Base-by-base conservation (phyloP, 30 jellyfish, hydroid and myxozoan genomes). In the Nemopilema nomurai region DNA sequence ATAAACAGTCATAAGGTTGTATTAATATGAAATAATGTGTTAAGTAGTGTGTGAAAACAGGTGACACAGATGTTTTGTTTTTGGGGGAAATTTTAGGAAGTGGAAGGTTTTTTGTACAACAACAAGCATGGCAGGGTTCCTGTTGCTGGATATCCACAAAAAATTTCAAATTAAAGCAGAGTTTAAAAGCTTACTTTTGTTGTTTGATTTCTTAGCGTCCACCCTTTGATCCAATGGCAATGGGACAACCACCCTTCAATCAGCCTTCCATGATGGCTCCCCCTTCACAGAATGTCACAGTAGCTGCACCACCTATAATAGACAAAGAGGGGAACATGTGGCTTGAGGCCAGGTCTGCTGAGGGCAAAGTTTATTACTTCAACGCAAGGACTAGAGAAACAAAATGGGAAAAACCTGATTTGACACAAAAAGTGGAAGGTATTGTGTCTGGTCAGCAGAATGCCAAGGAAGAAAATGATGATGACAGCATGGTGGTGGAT, bases 271-370 rank as follows among this genome's bases (percentile, higher is more conserved):
- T 13, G 57, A 66, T 67, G 27, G 84, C 93, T 51, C 96, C 96
- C 28, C 97, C 96, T 50, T 80, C 57, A 9, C 90, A 84, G 64
- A 92, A 92, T 79, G 89, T 86, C 51, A 87, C 95, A 18, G 85
- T 93, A 18, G 97, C 98, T 24, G 92, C 92, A 52, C 98, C 98
- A 1, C 98, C 98, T 0, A 81, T 93, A 21, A 71, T 93, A 64
- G 99, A 95, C 77, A 78, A 81, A 57, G 92, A 90, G 31, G 99
- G 99, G 25, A 96, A 90, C 52, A 74, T 86, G 85, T 95, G 99
- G 99, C 79, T 89, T 18, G 99, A 95, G 30, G 99, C 99, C 67
- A 84, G 96, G 28, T 70, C 97, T 32, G 99, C 92, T 18, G 99
- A 95, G 32, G 99, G 99, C 20, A 93, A 93, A 77, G 92, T 95